phyloP scores from a whole-genome alignment of 2,888 invertebrate species.

The Dromius quadrimaculatus region DNA sequence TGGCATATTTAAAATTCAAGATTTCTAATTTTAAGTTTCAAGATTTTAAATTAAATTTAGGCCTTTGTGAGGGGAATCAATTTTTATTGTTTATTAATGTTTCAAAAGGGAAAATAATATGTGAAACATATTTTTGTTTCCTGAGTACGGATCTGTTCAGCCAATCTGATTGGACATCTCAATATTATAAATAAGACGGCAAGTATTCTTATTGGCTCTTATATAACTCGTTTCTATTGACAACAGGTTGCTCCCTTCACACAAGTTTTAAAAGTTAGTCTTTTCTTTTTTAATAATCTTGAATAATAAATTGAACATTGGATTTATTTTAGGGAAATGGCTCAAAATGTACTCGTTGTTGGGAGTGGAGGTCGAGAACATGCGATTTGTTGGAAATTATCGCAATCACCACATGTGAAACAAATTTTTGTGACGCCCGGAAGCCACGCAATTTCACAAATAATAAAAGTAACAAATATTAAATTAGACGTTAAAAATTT shows the following conservation, averaged over 20 bases:
- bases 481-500: conserved; percentile 77
- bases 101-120: no score
- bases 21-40: neutral
- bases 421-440: conserved; percentile 88
- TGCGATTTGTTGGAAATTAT: conserved; percentile 93
- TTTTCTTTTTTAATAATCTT: neutral
- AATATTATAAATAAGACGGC: conserved; percentile 30
- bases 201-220: conserved; percentile 35
- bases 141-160: conserved; percentile 23
- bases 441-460: conserved; percentile 83
- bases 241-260: conserved; percentile 33
- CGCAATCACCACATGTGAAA: conserved; percentile 80
- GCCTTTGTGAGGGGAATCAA: no score
- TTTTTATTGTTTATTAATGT: no score
- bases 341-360: conserved; percentile 80
- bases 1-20: neutral
- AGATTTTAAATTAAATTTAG: neutral
- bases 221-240: conserved; percentile 32
- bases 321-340: conserved; percentile 57
- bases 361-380: conserved; percentile 97
- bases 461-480: conserved; percentile 78
- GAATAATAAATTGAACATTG: neutral
- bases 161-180: conserved; percentile 32
- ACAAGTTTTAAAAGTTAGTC: conserved; percentile 36
- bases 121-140: neutral